Conservation (phyloP, 1,140 invertebrate species). For the Penaeus indicus region DNA sequence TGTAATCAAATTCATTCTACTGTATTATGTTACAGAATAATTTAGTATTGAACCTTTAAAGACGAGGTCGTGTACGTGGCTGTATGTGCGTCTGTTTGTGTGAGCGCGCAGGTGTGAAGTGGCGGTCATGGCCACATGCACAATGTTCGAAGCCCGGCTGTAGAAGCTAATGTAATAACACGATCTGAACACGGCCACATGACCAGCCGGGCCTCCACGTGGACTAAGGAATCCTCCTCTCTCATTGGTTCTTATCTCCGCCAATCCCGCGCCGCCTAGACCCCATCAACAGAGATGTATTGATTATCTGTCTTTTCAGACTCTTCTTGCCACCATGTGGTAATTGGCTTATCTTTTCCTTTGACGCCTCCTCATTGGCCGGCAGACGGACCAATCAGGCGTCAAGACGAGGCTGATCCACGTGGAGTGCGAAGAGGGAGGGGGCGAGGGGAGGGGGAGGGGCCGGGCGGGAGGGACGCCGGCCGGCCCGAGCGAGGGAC, state of each 20-base stretch:
- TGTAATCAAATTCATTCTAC: not conserved
- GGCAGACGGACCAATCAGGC: not conserved
- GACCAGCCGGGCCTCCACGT: constrained; percentile 24
- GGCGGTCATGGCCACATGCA: constrained; percentile 25
- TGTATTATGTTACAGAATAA: too few relatives aligned
- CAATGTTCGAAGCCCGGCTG: constrained; percentile 3
- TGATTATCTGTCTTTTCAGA: constrained; percentile 54
- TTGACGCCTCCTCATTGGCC: constrained; percentile 38
- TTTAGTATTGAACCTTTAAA: too few relatives aligned
- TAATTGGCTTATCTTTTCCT: constrained; percentile 56
- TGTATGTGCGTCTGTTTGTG: constrained; percentile 4
- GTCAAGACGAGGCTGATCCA: not conserved
- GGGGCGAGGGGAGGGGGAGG: not conserved
- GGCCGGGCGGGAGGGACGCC: not conserved
- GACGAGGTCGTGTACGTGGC: not conserved
- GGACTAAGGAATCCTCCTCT: not conserved
- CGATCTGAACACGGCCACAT: constrained; percentile 18
- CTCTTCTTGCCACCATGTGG: constrained; percentile 51
- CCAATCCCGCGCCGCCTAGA: not conserved
- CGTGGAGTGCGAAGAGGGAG: constrained; percentile 11
- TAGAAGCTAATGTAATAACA: constrained; percentile 43
- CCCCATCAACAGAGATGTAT: constrained; percentile 54
- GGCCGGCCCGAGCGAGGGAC: not conserved
- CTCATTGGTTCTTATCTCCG: constrained; percentile 3
- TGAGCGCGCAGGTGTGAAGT: constrained; percentile 34